A percentile compares a stretch with the other conserved stretches of the same genome.
phyloP scores from a whole-genome alignment of 2,113 vertebrate genomes.

The Odobenus rosmarus region DNA sequence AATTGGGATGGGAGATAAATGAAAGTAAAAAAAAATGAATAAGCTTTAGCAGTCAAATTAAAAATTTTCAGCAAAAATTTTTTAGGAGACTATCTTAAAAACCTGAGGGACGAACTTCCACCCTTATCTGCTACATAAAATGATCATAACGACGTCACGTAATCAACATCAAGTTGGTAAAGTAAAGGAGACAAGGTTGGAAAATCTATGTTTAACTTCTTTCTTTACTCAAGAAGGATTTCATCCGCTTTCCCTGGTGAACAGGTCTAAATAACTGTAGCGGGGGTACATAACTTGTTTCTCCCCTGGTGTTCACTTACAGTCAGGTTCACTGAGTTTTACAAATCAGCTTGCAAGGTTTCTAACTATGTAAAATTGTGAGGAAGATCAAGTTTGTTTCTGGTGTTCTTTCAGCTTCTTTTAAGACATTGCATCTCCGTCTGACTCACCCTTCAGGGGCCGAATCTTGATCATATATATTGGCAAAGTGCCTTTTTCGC shows the following conservation, averaged over 20 bases:
- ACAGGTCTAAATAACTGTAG: background rate
- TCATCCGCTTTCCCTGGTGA: background rate
- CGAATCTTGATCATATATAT: background rate
- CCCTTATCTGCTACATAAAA: background rate
- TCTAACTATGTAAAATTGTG: background rate
- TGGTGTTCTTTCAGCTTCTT: background rate
- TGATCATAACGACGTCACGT: background rate
- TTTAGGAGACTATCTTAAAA: background rate
- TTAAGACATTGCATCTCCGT: background rate
- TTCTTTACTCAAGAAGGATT: slow-evolving; percentile 36
- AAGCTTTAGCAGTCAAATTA: background rate
- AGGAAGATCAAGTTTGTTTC: background rate
- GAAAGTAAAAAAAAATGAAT: background rate
- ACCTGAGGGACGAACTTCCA: background rate
- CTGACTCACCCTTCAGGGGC: background rate
- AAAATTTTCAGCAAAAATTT: background rate
- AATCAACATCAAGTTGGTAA: background rate
- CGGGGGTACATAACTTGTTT: background rate
- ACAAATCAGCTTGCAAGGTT: background rate
- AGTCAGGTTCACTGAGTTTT: background rate
- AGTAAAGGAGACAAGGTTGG: background rate
- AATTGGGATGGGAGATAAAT: background rate
- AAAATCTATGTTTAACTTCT: slow-evolving; percentile 31
- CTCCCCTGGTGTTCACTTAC: background rate
- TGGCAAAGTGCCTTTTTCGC: background rate